These are phyloP conservation scores for Karalla daura DNA, from an alignment of 2,797 vertebrate genomes.

Conservation along the genomic window DNA sequence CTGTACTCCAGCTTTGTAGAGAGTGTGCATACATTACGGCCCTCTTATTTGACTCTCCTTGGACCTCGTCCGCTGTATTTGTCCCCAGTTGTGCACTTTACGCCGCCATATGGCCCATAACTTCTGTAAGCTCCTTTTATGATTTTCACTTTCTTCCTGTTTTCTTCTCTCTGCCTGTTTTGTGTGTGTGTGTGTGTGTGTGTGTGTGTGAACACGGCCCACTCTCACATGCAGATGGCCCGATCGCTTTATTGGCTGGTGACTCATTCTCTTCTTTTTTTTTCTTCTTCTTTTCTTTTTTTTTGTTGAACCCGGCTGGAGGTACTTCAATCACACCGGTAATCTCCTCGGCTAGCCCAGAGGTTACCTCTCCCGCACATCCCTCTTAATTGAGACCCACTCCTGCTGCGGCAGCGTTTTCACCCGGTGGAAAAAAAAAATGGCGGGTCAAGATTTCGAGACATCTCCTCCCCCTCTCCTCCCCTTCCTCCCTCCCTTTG, in stretches of 20 bases:
- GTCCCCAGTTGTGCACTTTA: constrained; percentile 16
- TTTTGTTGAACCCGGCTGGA: constrained; percentile 66
- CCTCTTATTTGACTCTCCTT: neutral
- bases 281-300: too few species aligned
- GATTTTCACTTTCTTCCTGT: constrained; percentile 22
- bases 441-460: constrained; percentile 71
- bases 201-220: neutral
- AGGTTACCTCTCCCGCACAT: constrained; percentile 71
- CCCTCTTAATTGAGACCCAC: constrained; percentile 77
- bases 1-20: neutral
- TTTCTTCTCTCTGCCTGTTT: neutral
- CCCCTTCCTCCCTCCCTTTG: constrained; percentile 17
- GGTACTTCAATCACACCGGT: constrained; percentile 68
- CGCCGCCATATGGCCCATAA: constrained; percentile 38
- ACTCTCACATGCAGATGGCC: constrained; percentile 40
- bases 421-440: constrained; percentile 71
- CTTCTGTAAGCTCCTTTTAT: constrained; percentile 23
- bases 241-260: constrained; percentile 64
- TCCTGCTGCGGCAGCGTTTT: constrained; percentile 75
- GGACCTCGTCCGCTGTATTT: constrained; percentile 5
- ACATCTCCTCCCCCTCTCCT: constrained; percentile 27
- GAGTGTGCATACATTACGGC: neutral
- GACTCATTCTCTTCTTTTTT: constrained; percentile 65
- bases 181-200: neutral
- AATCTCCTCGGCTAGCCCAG: constrained; percentile 65